Evolutionary conservation across 2,888 invertebrate genomes (phyloP), one percentile per base, ranked within the genome.

Genomic region (Aporophyla lueneburgensis): DNA sequence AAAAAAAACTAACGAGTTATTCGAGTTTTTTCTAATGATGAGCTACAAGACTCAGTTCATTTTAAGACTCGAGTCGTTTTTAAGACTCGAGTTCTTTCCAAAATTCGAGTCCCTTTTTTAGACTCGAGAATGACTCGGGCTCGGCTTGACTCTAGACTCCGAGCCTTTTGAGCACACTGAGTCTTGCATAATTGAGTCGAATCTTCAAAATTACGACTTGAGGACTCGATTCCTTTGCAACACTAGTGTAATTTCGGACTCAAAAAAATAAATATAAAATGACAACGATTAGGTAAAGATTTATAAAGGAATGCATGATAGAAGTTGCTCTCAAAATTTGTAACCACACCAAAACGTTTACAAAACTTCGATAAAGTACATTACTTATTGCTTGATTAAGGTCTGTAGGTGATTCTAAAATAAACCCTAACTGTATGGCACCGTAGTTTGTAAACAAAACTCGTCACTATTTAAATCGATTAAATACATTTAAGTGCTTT

Each of bases 401-500:
- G 46, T 74, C 46, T 51, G 49, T 62, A 27, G 51, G 63, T 81
- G 59, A 84, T 53, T n/a, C 0, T 54, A 61, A 83, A 73, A 65
- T 27, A 49, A 76, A 49, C n/a, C 14, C 24, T 51, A 61, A 65
- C 67, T 66, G 58, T 65, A 69, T 83, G 75, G 81, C 78, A 81
- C 77, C 77, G 54, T 76, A 71, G 68, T 81, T 74, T 71, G 62
- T 79, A 74, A 89, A 84, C 27, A 61, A 77, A 80, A 75, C 51
- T 46, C 75, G 63, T 81, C 61, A 74, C 74, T 83, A 81, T 78
- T 73, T 40, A 66, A 77, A 51, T 72, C 54, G 76, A 87, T 85
- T 74, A 85, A 75, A 86, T 86, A 90, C 82, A 87, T 85, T 73
- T 62, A 73, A 81, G 90, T 90, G 91, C 89, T 80, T 85, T 88